A percentile compares a stretch with the other conserved stretches of the same genome.
Evolutionary conservation across 1,140 invertebrate genomes (phyloP).

Genomic region (Luehdorfia chinensis): DNA sequence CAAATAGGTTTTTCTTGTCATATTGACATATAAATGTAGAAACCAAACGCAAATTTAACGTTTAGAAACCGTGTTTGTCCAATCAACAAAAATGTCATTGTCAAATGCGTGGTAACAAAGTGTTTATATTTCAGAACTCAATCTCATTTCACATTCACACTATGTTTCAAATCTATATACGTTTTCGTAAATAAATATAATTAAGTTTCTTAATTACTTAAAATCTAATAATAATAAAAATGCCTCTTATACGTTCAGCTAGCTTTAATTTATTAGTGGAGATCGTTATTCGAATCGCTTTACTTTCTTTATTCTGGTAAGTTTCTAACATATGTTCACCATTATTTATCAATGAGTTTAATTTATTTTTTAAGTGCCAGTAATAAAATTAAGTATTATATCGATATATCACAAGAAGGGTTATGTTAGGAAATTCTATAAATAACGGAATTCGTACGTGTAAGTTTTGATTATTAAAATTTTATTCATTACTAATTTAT

Average conservation of each 20-base stretch:
- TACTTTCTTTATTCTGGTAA: constrained; percentile 65
- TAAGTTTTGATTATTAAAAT: too few species aligned
- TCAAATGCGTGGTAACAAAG: background rate
- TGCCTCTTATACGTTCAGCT: constrained; percentile 64
- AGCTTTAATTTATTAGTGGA: constrained; percentile 64
- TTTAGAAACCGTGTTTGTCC: background rate
- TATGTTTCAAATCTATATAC: constrained; percentile 17
- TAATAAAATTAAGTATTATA: too few species aligned
- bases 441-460: too few species aligned
- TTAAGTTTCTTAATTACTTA: constrained; percentile 9
- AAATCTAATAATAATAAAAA: constrained; percentile 33
- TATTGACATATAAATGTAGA: too few species aligned
- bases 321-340: constrained; percentile 41
- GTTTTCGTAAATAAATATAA: constrained; percentile 10
- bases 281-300: constrained; percentile 49
- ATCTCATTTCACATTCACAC: constrained; percentile 1
- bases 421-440: too few species aligned
- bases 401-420: too few species aligned
- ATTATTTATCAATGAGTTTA: too few species aligned
- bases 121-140: constrained; percentile 17
- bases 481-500: too few species aligned
- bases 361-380: too few species aligned
- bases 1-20: too few species aligned
- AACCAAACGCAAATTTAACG: constrained; percentile 4
- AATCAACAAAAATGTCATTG: background rate